Evolutionary conservation across 2,888 invertebrate species (phyloP), one percentile per base, ranked within the genome.

Genomic region (Zygothrica quintamaculata): DNA sequence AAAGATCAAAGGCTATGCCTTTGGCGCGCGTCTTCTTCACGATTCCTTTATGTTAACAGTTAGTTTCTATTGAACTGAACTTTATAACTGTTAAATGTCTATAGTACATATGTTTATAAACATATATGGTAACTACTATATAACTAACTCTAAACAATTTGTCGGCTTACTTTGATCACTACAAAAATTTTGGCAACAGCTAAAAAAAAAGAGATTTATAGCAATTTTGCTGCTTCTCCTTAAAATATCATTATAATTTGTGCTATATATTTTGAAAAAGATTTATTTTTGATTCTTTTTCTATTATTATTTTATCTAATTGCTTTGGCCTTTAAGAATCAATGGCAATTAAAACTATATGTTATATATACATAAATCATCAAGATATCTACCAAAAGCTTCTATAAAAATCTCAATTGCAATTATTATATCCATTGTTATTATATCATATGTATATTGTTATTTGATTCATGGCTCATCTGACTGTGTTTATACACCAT

Each of bases 1-100:
- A 80, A 72, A 81, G 78, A 61, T 65, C 78, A 81, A 61, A 62
- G 72, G 62, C 59, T 64, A 50, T 42, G 53, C 34, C 50, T 52
- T 43, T 64, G 44, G 52, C 65, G 65, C 51, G 34, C 39, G 65
- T 31, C 40, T 56, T 33, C 9, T 42, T 13, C 62, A 64, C 52
- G 52, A 47, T 2, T 64, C 12, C 11, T 39, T 16, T 26, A 53
- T n/a, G n/a, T n/a, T n/a, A 64, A 43, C 34, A 39, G 40, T 18
- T 43, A 22, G 5, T 22, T 22, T 22, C 18, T 22, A 22, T 5
- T 22, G n/a, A 22, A 5, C 18, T 22, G 18, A 22, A 47, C 11
- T 9, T 5, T 2, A 4, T 36, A 36, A 12, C 15, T 12, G 36
- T 12, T 31, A 22, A 22, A 22, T 22, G 18, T 22, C 18, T 22